Evolutionary conservation across 2,888 invertebrate genomes (phyloP), one percentile per base, ranked within the genome.

Genomic region (Zelleria hepariella): DNA sequence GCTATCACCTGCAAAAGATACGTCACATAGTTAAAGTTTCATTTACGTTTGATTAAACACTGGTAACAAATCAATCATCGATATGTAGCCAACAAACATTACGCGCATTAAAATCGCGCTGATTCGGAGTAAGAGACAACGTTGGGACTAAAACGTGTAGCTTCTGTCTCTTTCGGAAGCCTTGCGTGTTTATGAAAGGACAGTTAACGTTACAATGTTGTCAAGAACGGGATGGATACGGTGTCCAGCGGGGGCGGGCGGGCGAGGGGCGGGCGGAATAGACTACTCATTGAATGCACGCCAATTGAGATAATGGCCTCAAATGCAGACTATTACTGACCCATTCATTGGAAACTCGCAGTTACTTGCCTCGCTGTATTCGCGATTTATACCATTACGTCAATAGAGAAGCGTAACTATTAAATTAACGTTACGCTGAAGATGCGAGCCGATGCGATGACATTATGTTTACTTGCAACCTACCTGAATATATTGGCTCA

Each of bases 271-370:
- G 24, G 64, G 69, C 70, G 81, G 85, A 81, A 82, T 76, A 82
- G 79, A 65, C 60, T 69, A 67, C 77, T 81, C 85, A 85, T 79
- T 86, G 82, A 81, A 78, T 72, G 72, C 77, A 77, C 78, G 82
- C 80, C 87, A 87, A 88, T 88, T 87, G 86, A 87, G 81, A 82
- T 86, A 87, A 88, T 86, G 76, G 80, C 77, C 75, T 77, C 82
- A 83, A 85, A 86, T 85, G 85, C 83, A 86, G 77, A 86, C 86
- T 81, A 87, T 87, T 86, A 86, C 86, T 81, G 79, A 77, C 77
- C 83, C 77, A 82, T 85, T 83, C 85, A 84, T 80, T 80, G 82
- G 73, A 78, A 83, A 79, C 83, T 79, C 79, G 76, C 78, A 69
- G 78, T 75, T 77, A 73, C 74, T 73, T 71, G 63, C 71, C 71